Conservation (phyloP, 2,797 vertebrate species). For the Lepus oiostolus region DNA sequence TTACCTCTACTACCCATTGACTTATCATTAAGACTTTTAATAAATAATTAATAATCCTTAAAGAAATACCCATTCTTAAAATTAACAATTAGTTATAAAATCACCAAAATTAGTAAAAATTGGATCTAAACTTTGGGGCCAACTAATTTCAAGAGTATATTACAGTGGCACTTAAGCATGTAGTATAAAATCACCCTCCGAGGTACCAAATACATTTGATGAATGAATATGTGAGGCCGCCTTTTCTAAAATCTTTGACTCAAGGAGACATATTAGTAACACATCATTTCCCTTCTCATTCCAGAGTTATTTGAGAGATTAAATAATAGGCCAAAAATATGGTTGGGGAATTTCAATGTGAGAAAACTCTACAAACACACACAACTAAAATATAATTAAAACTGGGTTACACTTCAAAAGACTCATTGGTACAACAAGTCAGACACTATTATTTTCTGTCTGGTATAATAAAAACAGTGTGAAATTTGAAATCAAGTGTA, state of each 20-base stretch:
- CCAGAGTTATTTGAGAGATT: not conserved
- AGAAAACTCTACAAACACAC: not conserved
- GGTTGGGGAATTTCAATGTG: not conserved
- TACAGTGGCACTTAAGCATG: not conserved
- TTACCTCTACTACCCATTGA: not conserved
- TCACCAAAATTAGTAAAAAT: not conserved
- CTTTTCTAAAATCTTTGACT: not conserved
- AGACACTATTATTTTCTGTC: not conserved
- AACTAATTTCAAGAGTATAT: not conserved
- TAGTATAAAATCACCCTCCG: not conserved
- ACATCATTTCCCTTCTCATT: not conserved
- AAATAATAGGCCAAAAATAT: not conserved
- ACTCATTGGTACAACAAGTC: not conserved
- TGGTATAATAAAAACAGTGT: not conserved
- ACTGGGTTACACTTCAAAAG: not conserved
- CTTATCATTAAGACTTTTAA: not conserved
- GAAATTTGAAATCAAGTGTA: slow-evolving; percentile 5
- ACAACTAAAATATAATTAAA: slow-evolving; percentile 12
- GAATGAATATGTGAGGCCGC: not conserved
- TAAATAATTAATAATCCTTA: not conserved
- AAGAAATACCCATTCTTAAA: not conserved
- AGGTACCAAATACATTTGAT: not conserved
- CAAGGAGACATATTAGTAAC: not conserved
- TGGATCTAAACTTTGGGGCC: not conserved
- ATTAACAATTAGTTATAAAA: not conserved